These are phyloP conservation scores for Glyphotaelius pellucidus DNA, from an alignment of 2,888 invertebrate genomes.

Conservation along the genomic window DNA sequence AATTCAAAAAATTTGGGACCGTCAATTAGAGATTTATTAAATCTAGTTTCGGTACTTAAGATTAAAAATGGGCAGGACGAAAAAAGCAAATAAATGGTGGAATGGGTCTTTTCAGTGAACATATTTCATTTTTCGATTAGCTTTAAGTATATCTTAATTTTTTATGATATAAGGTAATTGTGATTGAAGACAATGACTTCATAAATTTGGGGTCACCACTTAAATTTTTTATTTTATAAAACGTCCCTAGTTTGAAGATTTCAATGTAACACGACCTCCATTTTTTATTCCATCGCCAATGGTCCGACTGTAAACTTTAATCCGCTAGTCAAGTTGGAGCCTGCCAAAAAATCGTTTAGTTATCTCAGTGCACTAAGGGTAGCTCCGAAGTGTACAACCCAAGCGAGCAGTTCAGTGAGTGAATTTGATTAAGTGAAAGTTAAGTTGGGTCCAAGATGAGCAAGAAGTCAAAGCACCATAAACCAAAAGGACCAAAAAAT, in stretches of 20 bases:
- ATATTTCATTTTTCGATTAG: neutral
- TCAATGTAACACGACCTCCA: neutral
- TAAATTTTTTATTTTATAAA: neutral
- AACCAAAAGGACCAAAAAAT: conserved; percentile 64
- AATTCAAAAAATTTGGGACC: no score
- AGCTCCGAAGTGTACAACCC: conserved; percentile 40
- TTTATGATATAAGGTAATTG: no score
- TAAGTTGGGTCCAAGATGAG: conserved; percentile 53
- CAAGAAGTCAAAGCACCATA: conserved; percentile 65
- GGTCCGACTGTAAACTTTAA: conserved; percentile 54
- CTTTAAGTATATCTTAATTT: neutral
- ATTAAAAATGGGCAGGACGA: neutral
- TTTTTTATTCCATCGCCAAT: conserved; percentile 36
- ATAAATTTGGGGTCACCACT: neutral
- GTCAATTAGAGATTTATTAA: no score
- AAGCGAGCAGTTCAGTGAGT: neutral
- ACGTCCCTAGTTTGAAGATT: neutral
- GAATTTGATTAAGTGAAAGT: conserved; percentile 17
- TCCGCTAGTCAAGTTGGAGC: conserved; percentile 50
- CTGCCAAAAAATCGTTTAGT: conserved; percentile 47
- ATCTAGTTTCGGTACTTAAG: no score
- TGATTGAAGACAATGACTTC: no score
- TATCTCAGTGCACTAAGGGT: conserved; percentile 53
- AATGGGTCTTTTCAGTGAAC: neutral
- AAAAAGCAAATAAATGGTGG: neutral